Conservation (phyloP, 2,113 vertebrate genomes). For the Hystrix brachyura region DNA sequence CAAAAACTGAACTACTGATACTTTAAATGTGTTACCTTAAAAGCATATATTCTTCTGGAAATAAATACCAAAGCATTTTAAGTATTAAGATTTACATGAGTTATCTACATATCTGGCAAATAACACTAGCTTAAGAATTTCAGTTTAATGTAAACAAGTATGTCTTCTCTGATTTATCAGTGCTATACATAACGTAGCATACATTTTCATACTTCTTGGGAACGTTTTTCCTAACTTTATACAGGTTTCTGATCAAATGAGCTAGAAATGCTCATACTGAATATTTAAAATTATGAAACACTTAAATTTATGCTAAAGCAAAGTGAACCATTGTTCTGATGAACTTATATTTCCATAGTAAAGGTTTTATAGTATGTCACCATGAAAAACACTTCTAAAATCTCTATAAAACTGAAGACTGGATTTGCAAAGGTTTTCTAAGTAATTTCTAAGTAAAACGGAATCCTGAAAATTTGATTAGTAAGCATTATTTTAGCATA, state of each 20-base stretch:
- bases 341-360: background rate
- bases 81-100: conserved; percentile 16
- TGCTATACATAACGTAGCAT: background rate
- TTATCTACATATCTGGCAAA: conserved; percentile 22
- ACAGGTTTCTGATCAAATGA: conserved; percentile 36
- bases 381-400: conserved; percentile 39
- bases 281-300: conserved; percentile 46
- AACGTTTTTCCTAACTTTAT: conserved; percentile 44
- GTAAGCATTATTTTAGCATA: background rate
- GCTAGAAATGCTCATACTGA: conserved; percentile 24
- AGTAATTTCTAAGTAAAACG: conserved; percentile 43
- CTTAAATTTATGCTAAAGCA: conserved; percentile 49
- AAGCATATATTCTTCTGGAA: background rate
- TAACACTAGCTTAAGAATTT: conserved; percentile 14
- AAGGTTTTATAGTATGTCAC: background rate
- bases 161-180: conserved; percentile 10
- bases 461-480: conserved; percentile 4
- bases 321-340: conserved; percentile 27
- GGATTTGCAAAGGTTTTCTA: background rate
- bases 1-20: background rate
- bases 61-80: background rate
- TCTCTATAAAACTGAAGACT: conserved; percentile 31
- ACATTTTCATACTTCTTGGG: conserved; percentile 3
- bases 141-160: conserved; percentile 33
- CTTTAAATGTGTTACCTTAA: background rate